Base-by-base conservation (phyloP, 2,113 vertebrate genomes). In the Pedionomus torquatus region DNA sequence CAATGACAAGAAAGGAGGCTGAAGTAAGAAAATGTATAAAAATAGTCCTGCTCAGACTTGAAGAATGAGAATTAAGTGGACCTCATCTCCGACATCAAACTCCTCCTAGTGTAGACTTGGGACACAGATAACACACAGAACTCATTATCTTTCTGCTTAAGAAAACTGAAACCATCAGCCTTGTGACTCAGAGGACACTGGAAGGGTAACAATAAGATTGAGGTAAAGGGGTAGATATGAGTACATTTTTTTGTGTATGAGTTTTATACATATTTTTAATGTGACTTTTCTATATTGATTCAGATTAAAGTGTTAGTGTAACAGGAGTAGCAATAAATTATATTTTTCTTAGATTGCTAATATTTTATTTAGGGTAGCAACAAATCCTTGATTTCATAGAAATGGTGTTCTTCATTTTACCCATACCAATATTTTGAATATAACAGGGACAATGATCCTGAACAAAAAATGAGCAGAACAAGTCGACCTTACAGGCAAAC, bases 401-500 rank as follows among this genome's bases (percentile, higher is more conserved):
- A 65, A 17, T 35, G 16, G 2, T 88, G 25, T 60, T 72, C 39
- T 88, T 24, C 19, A 2, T 70, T 90, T 90, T 54, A 28, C 5
- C 11, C 1, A 7, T 17, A 24, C 3, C 3, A 71, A 11, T 69
- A 75, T 61, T 89, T 52, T 75, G 13, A 51, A 52, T 51, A 28
- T 24, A 86, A 75, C 5, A 4, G 6, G 2, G 21, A 5, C 9
- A 57, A 46, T 35, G 19, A 5, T 55, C 6, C 17, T 55, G 60
- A 10, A 69, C 14, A 89, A 83, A 70, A 79, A 17, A 28, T 13
- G 15, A 55, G 7, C 5, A 78, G 63, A 79, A 23, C 5, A 52
- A 26, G 4, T 33, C 0, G 0, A 60, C 28, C 4, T 4, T 78
- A 74, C 4, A 49, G 12, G 8, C 3, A 74, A 60, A 78, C 7